Conservation (phyloP, 2,797 vertebrate species). For the Cyprinodon diabolis region DNA sequence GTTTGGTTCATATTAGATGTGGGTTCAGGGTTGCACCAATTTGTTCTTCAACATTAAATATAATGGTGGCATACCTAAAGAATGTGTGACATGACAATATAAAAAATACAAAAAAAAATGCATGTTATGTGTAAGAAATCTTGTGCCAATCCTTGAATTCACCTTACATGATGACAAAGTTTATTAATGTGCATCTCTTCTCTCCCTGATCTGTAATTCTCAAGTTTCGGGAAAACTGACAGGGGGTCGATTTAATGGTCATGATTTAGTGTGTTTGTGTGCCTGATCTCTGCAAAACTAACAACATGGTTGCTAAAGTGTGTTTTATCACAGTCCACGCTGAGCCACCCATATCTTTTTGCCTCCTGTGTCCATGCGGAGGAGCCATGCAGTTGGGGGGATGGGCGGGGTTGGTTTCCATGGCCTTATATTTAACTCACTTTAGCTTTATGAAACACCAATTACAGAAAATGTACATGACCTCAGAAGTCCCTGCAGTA, state of each 20-base stretch:
- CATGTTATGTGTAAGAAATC: neutral
- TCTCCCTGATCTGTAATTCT: constrained; percentile 27
- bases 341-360: constrained; percentile 1
- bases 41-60: constrained; percentile 20
- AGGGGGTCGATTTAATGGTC: constrained; percentile 67
- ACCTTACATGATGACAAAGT: constrained; percentile 18
- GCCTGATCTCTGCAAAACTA: constrained; percentile 14
- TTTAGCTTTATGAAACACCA: constrained; percentile 38
- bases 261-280: constrained; percentile 24
- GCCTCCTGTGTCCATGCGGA: constrained; percentile 16
- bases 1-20: neutral
- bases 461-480: constrained; percentile 34
- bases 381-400: neutral
- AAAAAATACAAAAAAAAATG: neutral
- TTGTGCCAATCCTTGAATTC: constrained; percentile 14
- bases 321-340: constrained; percentile 11
- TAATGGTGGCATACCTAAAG: constrained; percentile 9
- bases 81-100: constrained; percentile 24
- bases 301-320: constrained; percentile 1
- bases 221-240: constrained; percentile 26
- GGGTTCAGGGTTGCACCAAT: constrained; percentile 1
- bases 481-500: constrained; percentile 24
- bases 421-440: constrained; percentile 31
- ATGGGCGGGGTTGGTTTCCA: neutral
- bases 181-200: constrained; percentile 43